These are phyloP conservation scores for Lycodopsis pacificus DNA, from an alignment of 2,797 vertebrate species.

Conservation along the genomic window DNA sequence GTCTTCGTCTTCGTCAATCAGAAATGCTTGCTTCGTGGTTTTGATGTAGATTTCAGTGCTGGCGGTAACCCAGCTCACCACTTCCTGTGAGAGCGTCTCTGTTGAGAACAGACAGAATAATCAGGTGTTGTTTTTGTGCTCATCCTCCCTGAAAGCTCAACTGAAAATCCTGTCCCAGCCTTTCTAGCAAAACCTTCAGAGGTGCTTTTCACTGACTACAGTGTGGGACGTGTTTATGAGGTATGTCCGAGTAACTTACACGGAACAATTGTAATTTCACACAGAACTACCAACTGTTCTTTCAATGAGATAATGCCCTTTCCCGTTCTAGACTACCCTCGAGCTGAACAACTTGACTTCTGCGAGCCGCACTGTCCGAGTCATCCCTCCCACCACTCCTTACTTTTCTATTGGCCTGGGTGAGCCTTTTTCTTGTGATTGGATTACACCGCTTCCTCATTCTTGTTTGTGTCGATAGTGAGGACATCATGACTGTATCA, in stretches of 20 bases:
- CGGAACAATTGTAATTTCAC: neutral
- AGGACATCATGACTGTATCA: constrained; percentile 26
- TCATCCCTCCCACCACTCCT: constrained; percentile 90
- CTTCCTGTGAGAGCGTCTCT: constrained; percentile 20
- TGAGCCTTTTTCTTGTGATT: constrained; percentile 76
- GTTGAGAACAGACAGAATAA: neutral
- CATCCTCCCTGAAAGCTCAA: constrained; percentile 56
- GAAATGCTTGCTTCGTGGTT: constrained; percentile 13
- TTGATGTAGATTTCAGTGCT: neutral
- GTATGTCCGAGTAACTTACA: constrained; percentile 70
- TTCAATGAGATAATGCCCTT: neutral
- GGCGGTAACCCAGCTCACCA: neutral
- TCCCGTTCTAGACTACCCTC: constrained; percentile 83
- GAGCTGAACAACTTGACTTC: constrained; percentile 91
- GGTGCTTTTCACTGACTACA: constrained; percentile 89
- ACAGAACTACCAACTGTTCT: neutral
- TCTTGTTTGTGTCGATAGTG: neutral
- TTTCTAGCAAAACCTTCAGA: constrained; percentile 90
- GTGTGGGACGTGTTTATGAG: constrained; percentile 91
- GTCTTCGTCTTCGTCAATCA: too few species aligned
- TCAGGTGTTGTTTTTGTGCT: constrained; percentile 24
- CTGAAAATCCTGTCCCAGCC: constrained; percentile 78
- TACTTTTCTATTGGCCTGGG: constrained; percentile 91
- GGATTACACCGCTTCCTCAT: neutral
- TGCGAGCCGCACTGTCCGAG: constrained; percentile 86